Evolutionary conservation across 2,888 invertebrate genomes (phyloP), one percentile per base, ranked within the genome.

Genomic region (Lomographa bimaculata): DNA sequence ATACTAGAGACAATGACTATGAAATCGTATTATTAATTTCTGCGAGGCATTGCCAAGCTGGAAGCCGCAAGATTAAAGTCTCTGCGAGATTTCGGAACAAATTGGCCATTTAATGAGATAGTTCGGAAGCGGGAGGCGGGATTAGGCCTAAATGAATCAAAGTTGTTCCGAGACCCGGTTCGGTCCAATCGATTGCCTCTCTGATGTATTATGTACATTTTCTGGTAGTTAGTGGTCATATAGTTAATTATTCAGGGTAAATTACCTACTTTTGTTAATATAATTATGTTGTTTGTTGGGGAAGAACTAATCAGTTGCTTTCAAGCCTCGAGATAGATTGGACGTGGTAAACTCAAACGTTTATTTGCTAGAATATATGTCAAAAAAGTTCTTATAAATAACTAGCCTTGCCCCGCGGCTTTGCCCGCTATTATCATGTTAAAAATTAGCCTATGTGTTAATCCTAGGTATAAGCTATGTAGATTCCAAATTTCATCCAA

Each of bases 41-140:
- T 35, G 17, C 26, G 24, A 37, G 30, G 36, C 36, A 47, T 48
- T 50, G 53, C 52, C 36, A 43, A 43, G 52, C 52, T 56, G 53
- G 36, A 60, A 74, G 63, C 77, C 70, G 41, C 70, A 65, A 75
- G 76, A 79, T 80, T 78, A 79, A 79, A 76, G 79, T 73, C 71
- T 79, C 68, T 59, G 56, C 57, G 62, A 72, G 77, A 76, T 77
- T 74, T 73, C 64, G 60, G 69, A 75, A 80, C 79, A 80, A 84
- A 83, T 84, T 81, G 82, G 75, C 67, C 77, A 71, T 65, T 75
- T 82, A 83, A 84, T 84, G 78, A 79, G 81, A 78, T 79, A 81
- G 78, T 78, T 73, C 57, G 67, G 70, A 62, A 55, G 63, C 62
- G 69, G 71, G 67, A 58, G 62, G 60, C 50, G 57, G 73, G 79